A percentile compares a stretch with the other conserved stretches of the same genome.
phyloP scores from a whole-genome alignment of 1,140 invertebrate species.

The Rhizoglyphus robini region DNA sequence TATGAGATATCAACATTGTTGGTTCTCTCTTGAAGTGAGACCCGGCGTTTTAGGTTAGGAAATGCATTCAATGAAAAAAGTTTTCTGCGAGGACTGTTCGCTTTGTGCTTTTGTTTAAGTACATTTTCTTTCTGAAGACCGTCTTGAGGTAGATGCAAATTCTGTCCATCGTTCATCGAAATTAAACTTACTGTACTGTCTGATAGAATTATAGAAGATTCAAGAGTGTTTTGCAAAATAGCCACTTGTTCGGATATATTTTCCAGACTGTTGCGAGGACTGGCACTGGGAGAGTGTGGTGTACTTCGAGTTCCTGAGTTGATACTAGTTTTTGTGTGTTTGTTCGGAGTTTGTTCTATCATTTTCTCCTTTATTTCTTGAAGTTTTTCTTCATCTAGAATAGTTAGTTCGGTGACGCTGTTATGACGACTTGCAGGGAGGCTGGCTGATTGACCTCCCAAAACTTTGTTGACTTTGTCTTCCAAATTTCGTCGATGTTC shows the following conservation, averaged over 20 bases:
- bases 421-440: constrained; percentile 29
- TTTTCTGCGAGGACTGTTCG: neutral
- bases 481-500: constrained; percentile 47
- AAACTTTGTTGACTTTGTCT: constrained; percentile 27
- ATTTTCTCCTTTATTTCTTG: neutral
- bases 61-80: neutral
- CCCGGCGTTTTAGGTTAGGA: neutral
- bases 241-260: constrained; percentile 28
- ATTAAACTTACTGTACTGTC: constrained; percentile 56
- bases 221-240: constrained; percentile 31
- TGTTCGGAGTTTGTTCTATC: neutral
- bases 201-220: constrained; percentile 59
- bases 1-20: too few relatives aligned
- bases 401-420: constrained; percentile 25
- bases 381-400: constrained; percentile 5
- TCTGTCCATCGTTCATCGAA: constrained; percentile 12
- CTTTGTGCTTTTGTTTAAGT: neutral
- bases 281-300: constrained; percentile 27
- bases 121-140: neutral
- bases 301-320: constrained; percentile 23
- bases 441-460: constrained; percentile 26
- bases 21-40: constrained; percentile 2
- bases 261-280: constrained; percentile 27
- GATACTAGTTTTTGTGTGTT: neutral
- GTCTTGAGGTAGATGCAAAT: neutral